These are phyloP conservation scores for Lepidocyrtinus sp. DNA, from an alignment of 2,888 invertebrate species.

Conservation along the genomic window DNA sequence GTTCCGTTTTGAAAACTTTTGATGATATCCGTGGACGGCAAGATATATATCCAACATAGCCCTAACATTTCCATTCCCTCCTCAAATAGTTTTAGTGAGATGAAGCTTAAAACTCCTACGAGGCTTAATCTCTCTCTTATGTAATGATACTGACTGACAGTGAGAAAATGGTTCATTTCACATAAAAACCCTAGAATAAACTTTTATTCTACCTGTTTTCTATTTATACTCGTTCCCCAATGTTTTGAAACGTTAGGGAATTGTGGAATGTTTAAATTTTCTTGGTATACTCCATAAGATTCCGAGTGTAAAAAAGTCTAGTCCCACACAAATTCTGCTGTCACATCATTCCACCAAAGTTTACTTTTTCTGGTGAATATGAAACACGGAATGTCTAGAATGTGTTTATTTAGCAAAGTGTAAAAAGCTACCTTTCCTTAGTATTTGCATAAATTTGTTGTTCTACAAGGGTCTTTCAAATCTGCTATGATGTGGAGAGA, in stretches of 20 bases:
- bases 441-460: conserved; percentile 6
- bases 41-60: too few relatives aligned
- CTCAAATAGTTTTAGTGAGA: conserved; percentile 17
- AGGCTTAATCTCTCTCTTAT: conserved; percentile 5
- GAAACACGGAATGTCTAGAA: neutral
- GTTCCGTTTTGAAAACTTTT: conserved; percentile 30
- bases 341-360: neutral
- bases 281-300: conserved; percentile 1
- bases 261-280: neutral
- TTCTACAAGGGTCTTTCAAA: neutral
- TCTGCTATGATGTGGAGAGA: neutral
- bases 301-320: neutral
- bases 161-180: conserved; percentile 18
- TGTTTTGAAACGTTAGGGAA: neutral
- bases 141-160: conserved; percentile 14
- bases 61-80: neutral
- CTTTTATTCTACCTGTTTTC: conserved; percentile 9
- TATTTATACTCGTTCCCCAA: neutral
- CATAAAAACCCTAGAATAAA: neutral
- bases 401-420: conserved; percentile 15
- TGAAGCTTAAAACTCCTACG: neutral
- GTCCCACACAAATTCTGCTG: neutral
- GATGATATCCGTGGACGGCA: too few relatives aligned
- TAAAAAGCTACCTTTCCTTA: neutral
- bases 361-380: neutral